Percentiles rank a stretch among this genome's conserved stretches.
phyloP scores from a whole-genome alignment of 1,140 invertebrate species.

The Pygmarrhopalites habei region DNA sequence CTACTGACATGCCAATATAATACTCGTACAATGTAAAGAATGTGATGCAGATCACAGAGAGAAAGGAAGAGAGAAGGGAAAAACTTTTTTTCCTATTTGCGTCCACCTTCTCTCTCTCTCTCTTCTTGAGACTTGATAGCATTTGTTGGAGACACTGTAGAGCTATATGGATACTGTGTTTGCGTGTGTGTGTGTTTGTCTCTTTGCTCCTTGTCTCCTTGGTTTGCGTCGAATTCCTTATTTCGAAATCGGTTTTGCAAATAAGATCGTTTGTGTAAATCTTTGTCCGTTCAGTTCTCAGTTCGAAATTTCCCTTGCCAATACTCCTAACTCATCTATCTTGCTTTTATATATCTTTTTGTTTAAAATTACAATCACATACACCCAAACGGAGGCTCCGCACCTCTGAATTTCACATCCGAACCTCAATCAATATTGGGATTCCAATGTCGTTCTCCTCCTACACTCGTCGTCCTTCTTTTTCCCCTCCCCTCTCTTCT shows the following conservation, averaged over 20 bases:
- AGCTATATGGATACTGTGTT: background rate
- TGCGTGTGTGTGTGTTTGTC: background rate
- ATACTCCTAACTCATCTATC: constrained; percentile 37
- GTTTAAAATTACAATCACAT: constrained; percentile 36
- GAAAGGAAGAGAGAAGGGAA: constrained; percentile 4
- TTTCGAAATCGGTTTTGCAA: constrained; percentile 35
- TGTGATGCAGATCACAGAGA: constrained; percentile 1
- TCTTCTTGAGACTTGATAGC: constrained; percentile 1
- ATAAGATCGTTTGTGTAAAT: constrained; percentile 37
- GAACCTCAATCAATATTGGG: constrained; percentile 25
- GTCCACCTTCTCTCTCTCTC: constrained; percentile 1
- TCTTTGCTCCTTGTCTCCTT: constrained; percentile 18
- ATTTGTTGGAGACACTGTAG: background rate
- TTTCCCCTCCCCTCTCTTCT: background rate
- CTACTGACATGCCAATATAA: too few species aligned
- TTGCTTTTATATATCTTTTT: constrained; percentile 35
- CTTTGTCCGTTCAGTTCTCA: constrained; percentile 32
- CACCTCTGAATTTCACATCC: background rate
- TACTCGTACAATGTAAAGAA: background rate
- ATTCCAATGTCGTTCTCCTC: constrained; percentile 21
- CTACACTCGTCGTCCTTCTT: constrained; percentile 22
- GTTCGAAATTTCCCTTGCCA: constrained; percentile 35
- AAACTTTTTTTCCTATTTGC: constrained; percentile 24
- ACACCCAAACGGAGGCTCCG: constrained; percentile 4
- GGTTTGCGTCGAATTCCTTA: constrained; percentile 31